Evolutionary conservation across 1,140 invertebrate genomes (phyloP).

Genomic region (Octopus bimaculoides): DNA sequence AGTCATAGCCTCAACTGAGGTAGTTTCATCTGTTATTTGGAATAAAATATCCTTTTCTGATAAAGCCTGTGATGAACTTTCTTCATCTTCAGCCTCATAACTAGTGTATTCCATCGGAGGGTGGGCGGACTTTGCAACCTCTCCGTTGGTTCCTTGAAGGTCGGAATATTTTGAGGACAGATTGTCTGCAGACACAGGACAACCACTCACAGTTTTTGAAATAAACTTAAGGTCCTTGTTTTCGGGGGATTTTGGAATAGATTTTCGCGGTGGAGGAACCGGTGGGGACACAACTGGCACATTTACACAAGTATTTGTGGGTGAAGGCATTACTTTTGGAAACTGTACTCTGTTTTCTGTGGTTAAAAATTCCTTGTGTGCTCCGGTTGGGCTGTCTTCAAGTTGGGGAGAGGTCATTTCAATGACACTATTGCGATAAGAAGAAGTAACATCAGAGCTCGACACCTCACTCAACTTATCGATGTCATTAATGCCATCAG

Average conservation of each 20-base stretch:
- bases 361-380: not conserved
- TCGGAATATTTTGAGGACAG: not conserved
- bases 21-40: not conserved
- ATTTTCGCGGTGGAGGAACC: constrained; percentile 10
- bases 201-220: not conserved
- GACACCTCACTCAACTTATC: constrained; percentile 4
- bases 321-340: not conserved
- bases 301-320: not conserved
- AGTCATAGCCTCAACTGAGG: not conserved
- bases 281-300: not conserved
- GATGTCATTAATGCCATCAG: not conserved
- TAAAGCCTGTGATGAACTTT: not conserved
- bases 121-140: not conserved
- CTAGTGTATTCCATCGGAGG: not conserved
- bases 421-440: constrained; percentile 4
- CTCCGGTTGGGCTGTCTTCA: not conserved
- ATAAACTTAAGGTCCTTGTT: not conserved
- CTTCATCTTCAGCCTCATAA: not conserved
- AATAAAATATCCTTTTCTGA: not conserved
- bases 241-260: constrained; percentile 5
- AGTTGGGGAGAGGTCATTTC: not conserved
- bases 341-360: not conserved
- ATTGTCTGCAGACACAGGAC: not conserved
- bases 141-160: not conserved
- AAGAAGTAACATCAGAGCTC: not conserved